Evolutionary conservation across 2,113 vertebrate species (phyloP).

Genomic region (Aix galericulata): DNA sequence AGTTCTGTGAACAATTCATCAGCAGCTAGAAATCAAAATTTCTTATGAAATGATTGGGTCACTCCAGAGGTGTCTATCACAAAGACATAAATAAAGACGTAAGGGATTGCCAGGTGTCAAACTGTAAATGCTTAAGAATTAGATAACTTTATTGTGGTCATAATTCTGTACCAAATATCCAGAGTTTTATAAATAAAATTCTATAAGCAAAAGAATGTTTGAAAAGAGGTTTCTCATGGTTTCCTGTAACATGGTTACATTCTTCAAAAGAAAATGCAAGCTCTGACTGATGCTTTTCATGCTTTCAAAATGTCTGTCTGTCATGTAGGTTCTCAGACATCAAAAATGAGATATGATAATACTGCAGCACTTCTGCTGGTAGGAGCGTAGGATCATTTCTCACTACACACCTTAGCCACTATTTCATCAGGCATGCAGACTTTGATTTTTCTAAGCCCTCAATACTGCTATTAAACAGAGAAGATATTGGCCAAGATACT

Average conservation of each 20-base stretch:
- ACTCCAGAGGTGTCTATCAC: background rate
- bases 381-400: background rate
- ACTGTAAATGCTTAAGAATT: background rate
- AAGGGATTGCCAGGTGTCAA: background rate
- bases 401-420: background rate
- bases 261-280: background rate
- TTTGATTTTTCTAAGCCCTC: background rate
- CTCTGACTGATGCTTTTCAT: background rate
- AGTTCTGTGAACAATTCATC: background rate
- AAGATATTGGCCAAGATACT: background rate
- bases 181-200: background rate
- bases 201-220: background rate
- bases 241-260: background rate
- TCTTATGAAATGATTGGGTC: background rate
- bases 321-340: background rate
- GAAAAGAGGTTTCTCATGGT: background rate
- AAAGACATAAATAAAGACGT: background rate
- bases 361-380: background rate
- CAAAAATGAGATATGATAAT: background rate
- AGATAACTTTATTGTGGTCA: background rate
- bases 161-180: background rate
- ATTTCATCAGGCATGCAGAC: background rate
- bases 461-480: background rate
- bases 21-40: background rate
- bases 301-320: background rate